phyloP scores from a whole-genome alignment of 2,113 vertebrate genomes.

The Odocoileus hemionus region DNA sequence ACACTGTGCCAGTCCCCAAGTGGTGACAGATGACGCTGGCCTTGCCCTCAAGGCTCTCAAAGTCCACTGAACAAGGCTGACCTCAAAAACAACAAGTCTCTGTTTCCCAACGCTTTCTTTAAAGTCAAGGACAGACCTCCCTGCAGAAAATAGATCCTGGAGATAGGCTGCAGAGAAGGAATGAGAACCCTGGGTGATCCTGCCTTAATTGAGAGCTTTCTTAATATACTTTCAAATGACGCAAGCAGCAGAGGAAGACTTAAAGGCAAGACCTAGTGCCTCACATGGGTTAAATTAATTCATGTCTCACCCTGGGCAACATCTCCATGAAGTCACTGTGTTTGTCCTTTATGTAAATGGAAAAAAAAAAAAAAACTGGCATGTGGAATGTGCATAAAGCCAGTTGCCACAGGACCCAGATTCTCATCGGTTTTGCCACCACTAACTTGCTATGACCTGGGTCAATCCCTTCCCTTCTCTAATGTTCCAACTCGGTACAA shows the following conservation, averaged over 20 bases:
- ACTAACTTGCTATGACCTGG: background rate
- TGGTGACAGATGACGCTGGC: background rate
- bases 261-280: background rate
- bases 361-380: fast-evolving
- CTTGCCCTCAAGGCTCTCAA: conserved; percentile 29
- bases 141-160: conserved; percentile 48
- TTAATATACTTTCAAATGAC: conserved; percentile 43
- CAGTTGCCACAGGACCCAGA: background rate
- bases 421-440: background rate
- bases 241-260: background rate
- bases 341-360: background rate
- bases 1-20: background rate
- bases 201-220: conserved; percentile 20
- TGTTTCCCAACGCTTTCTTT: conserved; percentile 43
- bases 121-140: conserved; percentile 59
- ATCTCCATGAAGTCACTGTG: background rate
- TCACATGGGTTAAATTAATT: background rate
- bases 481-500: background rate
- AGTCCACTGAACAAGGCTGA: background rate
- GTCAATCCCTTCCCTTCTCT: background rate
- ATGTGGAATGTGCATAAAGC: background rate
- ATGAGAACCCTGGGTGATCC: background rate
- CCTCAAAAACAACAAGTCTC: conserved; percentile 37
- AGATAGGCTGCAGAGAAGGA: background rate
- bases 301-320: background rate